Evolutionary conservation across 1,140 invertebrate species (phyloP).

Genomic region (Megalonaias nervosa): DNA sequence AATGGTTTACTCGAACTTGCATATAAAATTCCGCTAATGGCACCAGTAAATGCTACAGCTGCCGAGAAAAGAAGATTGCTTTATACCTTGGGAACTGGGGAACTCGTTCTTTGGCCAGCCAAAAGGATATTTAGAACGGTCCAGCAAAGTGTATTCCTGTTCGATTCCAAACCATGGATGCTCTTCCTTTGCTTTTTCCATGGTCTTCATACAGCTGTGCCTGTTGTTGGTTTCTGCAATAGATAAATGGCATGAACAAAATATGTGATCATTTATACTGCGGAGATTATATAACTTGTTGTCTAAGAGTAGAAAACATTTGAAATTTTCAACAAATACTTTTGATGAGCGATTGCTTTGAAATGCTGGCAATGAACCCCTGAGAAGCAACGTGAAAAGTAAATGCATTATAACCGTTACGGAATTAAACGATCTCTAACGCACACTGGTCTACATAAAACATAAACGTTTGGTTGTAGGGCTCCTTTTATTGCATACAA

Average conservation of each 20-base stretch:
- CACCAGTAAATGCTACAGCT: too few species aligned
- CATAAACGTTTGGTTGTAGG: not conserved
- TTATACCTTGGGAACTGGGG: too few species aligned
- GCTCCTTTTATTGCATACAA: too few species aligned
- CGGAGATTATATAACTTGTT: too few species aligned
- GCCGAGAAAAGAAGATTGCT: too few species aligned
- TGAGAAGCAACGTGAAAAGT: not conserved
- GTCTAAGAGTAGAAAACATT: too few species aligned
- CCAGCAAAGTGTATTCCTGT: conserved; percentile 95
- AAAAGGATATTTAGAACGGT: conserved; percentile 71
- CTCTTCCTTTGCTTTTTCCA: conserved; percentile 80
- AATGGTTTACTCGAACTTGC: too few species aligned
- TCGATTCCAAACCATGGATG: conserved; percentile 97
- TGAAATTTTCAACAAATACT: too few species aligned
- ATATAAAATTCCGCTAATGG: not conserved
- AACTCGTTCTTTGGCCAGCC: not conserved
- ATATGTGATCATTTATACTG: too few species aligned
- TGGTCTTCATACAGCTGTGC: conserved; percentile 81
- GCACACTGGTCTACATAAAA: not conserved
- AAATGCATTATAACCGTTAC: not conserved
- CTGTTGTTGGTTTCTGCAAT: conserved; percentile 82
- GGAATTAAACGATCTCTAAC: not conserved
- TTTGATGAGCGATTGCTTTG: too few species aligned
- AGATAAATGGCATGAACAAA: too few species aligned
- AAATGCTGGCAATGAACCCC: not conserved